These are phyloP conservation scores for Perognathus longimembris DNA, from an alignment of 2,113 vertebrate species.

Conservation along the genomic window DNA sequence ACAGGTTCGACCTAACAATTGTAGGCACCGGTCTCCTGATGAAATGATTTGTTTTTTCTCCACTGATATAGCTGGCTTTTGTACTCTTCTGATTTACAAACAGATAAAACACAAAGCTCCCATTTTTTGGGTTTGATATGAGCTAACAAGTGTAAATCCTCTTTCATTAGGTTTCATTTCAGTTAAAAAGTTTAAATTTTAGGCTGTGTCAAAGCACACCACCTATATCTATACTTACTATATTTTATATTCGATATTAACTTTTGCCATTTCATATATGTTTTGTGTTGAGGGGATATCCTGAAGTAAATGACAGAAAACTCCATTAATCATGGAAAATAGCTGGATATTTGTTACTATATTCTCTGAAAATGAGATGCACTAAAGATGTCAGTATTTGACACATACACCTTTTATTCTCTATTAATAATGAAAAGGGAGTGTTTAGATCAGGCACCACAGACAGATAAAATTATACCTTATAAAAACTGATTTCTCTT, in stretches of 20 bases:
- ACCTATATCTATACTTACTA: not conserved
- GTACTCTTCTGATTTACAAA: not conserved
- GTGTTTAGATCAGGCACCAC: not conserved
- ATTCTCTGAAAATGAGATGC: not conserved
- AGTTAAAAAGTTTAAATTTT: not conserved
- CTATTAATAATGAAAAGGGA: not conserved
- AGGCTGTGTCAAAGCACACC: not conserved
- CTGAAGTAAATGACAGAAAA: not conserved
- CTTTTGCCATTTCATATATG: not conserved
- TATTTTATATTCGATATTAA: no score
- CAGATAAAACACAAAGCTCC: not conserved
- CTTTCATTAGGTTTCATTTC: not conserved
- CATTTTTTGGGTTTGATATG: not conserved
- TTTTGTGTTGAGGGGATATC: not conserved
- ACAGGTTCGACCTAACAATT: no score
- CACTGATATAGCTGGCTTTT: not conserved
- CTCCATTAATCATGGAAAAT: not conserved
- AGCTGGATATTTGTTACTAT: not conserved
- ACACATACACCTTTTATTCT: not conserved
- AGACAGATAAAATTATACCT: not conserved
- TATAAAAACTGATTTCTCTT: conserved; percentile 12
- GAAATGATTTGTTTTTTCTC: no score
- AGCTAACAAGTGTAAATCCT: not conserved
- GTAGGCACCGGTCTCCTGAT: no score
- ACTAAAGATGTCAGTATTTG: not conserved